Evolutionary conservation across 2,113 vertebrate species (phyloP).

Genomic region (Tachycineta bicolor): DNA sequence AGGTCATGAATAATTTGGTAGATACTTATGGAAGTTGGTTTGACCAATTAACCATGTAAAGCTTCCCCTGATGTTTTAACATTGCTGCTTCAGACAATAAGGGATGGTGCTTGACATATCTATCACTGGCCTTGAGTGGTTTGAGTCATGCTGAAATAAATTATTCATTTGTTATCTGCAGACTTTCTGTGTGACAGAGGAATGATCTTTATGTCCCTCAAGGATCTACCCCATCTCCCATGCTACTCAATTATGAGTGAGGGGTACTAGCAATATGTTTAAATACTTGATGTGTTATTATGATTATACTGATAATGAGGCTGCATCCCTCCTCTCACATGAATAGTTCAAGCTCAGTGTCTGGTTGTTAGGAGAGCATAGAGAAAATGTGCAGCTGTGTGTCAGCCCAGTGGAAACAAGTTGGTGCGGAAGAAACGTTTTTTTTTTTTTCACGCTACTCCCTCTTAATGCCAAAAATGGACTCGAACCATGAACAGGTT

Average conservation of each 20-base stretch:
- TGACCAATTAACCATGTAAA: neutral
- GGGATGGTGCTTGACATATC: neutral
- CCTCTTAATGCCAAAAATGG: neutral
- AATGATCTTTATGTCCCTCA: neutral
- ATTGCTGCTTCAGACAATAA: neutral
- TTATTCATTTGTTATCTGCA: neutral
- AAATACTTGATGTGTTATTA: neutral
- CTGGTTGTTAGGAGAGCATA: neutral
- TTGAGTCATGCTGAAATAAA: neutral
- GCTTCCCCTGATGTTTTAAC: neutral
- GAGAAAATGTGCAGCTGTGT: neutral
- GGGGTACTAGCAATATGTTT: neutral
- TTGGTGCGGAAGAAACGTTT: rapidly evolving
- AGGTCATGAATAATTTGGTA: neutral
- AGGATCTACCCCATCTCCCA: neutral
- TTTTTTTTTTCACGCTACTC: neutral
- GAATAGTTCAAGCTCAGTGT: neutral
- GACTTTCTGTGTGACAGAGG: neutral
- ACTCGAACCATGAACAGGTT: neutral
- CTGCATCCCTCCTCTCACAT: neutral
- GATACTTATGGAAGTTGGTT: neutral
- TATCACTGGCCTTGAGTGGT: neutral
- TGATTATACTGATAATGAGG: neutral
- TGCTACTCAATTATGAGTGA: neutral
- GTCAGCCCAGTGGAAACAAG: neutral